Percentiles rank a stretch among this genome's conserved stretches.
Evolutionary conservation across 2,113 vertebrate genomes (phyloP).

Genomic region (Percopsis transmontana): DNA sequence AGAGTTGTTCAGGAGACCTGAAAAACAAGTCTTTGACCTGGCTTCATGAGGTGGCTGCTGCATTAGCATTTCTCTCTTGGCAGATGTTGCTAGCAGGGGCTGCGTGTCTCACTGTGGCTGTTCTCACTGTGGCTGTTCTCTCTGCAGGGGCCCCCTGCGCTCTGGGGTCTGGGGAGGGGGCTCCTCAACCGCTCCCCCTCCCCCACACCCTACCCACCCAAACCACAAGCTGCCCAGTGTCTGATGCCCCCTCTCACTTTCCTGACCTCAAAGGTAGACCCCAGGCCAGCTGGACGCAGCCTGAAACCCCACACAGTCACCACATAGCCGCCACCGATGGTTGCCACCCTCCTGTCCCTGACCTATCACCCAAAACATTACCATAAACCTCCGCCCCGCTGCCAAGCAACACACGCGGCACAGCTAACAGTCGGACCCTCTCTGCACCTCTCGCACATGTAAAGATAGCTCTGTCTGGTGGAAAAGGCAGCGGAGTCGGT

Average conservation of each 20-base stretch:
- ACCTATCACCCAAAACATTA: conserved; percentile 72
- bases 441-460: conserved; percentile 4
- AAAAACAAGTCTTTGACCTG: conserved; percentile 62
- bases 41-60: conserved; percentile 41
- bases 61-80: conserved; percentile 68
- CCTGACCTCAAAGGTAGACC: conserved; percentile 61
- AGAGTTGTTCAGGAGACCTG: conserved; percentile 42
- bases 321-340: conserved; percentile 58
- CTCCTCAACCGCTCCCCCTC: conserved; percentile 6
- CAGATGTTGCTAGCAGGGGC: conserved; percentile 40
- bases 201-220: conserved; percentile 18
- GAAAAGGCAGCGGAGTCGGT: conserved; percentile 31
- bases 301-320: conserved; percentile 60
- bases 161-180: conserved; percentile 22
- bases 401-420: conserved; percentile 63
- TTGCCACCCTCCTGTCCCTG: conserved; percentile 59
- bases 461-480: conserved; percentile 68
- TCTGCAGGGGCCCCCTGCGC: conserved; percentile 52
- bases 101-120: conserved; percentile 44
- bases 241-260: conserved; percentile 49
- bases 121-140: conserved; percentile 36
- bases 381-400: conserved; percentile 59
- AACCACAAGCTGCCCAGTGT: conserved; percentile 64
- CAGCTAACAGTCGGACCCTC: conserved; percentile 36
- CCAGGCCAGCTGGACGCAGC: conserved; percentile 55